A percentile compares a stretch with the other conserved stretches of the same genome.
These are phyloP conservation scores for Sminthurinus aureus DNA, from an alignment of 2,888 invertebrate species.

Conservation along the genomic window DNA sequence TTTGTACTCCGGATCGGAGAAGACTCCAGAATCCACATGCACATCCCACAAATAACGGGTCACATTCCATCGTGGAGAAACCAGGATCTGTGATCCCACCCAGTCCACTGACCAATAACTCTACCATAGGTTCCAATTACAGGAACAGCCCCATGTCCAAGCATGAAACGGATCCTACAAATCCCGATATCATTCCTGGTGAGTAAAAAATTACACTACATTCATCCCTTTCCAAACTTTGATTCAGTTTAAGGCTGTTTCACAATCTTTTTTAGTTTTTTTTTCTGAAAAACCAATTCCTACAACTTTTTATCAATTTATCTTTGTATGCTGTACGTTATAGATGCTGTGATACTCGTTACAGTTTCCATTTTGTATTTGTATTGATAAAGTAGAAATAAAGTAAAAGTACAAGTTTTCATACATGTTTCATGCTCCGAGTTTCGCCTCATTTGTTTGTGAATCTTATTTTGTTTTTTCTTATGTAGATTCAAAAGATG, in stretches of 20 bases:
- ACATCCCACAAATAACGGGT: conserved; percentile 10
- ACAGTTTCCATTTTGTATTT: too few relatives aligned
- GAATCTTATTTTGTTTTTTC: neutral
- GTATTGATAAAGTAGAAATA: too few relatives aligned
- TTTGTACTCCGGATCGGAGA: conserved; percentile 47
- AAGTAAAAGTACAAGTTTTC: too few relatives aligned
- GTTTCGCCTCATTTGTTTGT: too few relatives aligned
- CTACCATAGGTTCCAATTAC: conserved; percentile 48
- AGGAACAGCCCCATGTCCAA: conserved; percentile 54
- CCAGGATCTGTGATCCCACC: conserved; percentile 31
- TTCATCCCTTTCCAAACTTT: too few relatives aligned
- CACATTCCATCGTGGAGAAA: conserved; percentile 39
- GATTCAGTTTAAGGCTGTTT: too few relatives aligned
- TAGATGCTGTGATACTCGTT: too few relatives aligned
- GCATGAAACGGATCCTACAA: conserved; percentile 56
- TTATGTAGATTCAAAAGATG: conserved; percentile 16
- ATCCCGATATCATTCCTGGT: conserved; percentile 60
- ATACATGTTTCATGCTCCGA: too few relatives aligned
- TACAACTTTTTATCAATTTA: neutral
- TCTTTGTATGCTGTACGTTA: neutral
- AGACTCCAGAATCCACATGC: conserved; percentile 22
- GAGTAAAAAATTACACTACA: conserved; percentile 6
- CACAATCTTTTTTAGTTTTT: too few relatives aligned
- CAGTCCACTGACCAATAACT: conserved; percentile 50
- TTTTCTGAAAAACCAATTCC: too few relatives aligned